These are phyloP conservation scores for Ptychobarbus kaznakovi DNA, from an alignment of 2,797 vertebrate genomes.

Conservation along the genomic window DNA sequence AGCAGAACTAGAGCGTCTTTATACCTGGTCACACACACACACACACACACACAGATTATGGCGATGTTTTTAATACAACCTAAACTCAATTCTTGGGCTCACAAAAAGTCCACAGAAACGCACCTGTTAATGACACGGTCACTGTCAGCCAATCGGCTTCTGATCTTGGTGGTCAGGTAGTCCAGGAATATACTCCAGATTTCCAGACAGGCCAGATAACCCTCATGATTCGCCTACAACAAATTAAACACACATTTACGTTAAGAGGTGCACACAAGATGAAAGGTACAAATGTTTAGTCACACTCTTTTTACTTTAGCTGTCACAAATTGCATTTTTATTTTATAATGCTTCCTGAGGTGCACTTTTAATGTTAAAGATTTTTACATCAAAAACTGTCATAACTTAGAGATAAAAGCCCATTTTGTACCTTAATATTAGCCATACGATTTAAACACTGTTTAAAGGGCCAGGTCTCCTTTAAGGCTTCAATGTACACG, in stretches of 20 bases:
- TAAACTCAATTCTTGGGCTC: background rate
- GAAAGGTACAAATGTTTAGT: background rate
- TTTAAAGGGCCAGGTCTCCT: background rate
- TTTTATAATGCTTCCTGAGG: background rate
- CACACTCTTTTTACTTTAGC: background rate
- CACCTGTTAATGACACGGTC: slow-evolving; percentile 95
- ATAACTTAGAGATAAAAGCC: background rate
- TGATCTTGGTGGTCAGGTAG: slow-evolving; percentile 96
- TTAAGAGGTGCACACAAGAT: no score
- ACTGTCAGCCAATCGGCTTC: slow-evolving; percentile 92
- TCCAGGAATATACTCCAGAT: slow-evolving; percentile 98
- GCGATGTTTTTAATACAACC: background rate
- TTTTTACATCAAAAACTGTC: background rate
- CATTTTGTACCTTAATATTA: background rate
- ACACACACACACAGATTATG: slow-evolving; percentile 19
- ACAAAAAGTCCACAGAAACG: background rate
- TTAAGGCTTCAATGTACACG: background rate
- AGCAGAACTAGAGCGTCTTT: slow-evolving; percentile 93
- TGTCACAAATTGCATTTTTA: background rate
- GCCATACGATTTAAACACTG: no score
- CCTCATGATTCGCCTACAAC: slow-evolving; percentile 92
- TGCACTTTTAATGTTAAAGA: background rate
- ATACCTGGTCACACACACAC: slow-evolving; percentile 81
- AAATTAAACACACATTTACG: background rate
- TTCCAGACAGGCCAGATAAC: slow-evolving; percentile 97